Base-by-base conservation (phyloP, 2,113 vertebrate species). In the Dipodomys merriami region DNA sequence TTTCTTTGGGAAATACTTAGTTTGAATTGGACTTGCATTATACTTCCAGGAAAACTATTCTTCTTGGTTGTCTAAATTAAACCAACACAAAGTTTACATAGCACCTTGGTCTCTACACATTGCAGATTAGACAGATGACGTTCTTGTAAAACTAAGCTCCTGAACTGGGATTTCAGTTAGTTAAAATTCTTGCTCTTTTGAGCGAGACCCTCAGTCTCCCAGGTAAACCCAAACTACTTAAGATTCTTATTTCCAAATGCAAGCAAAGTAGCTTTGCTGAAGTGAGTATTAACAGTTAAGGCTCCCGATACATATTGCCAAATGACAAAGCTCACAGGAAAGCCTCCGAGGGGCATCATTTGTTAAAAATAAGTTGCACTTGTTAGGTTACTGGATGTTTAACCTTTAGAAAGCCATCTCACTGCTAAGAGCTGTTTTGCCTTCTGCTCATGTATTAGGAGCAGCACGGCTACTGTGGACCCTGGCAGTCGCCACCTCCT, bases 201-300 rank as follows among this genome's bases (percentile, higher is more conserved):
- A 84, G 33, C 29, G 74, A 71, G 69, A 96, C 22, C 49, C 57
- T 89, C 65, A 74, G 19, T 65, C 33, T 76, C 72, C 46, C 53
- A 76, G 23, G 78, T 72, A 60, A 80, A 73, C 64, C 49, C 79
- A 76, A 86, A 18, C 53, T 57, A 57, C 53, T 57, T 18, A 57
- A 57, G 12, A 57, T 57, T 57, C 53, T 57, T 33, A 33, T 83
- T 86, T 72, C 62, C 76, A 91, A 90, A 88, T 65, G 80, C 71
- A 90, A 84, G 39, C 35, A 12, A 12, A 71, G n/a, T 0, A 88
- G n/a, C 29, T 82, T 73, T 57, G 13, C 9, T 93, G 30, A 85
- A 79, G 35, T 64, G 29, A 39, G 39, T 93, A 72, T 72, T 92
- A 92, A 67, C 53, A 90, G 85, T 94, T 94, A 95, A 96, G 92